A percentile compares a stretch with the other conserved stretches of the same genome.
Evolutionary conservation across 1,140 invertebrate genomes (phyloP).

Genomic region (Ceratoteleas bidentatus): DNA sequence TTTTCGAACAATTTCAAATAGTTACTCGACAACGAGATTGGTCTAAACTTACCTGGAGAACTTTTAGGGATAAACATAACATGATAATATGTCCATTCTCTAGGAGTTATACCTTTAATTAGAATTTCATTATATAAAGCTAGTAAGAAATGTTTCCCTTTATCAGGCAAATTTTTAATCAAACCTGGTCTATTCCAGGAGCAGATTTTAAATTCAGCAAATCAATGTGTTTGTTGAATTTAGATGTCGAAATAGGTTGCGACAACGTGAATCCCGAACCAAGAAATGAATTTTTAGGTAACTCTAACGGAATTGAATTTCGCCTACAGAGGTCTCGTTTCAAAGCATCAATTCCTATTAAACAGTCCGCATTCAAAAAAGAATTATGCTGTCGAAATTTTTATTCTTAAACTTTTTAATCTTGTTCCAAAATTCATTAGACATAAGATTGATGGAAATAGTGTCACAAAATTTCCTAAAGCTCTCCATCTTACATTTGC

Average conservation of each 20-base stretch:
- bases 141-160: not conserved
- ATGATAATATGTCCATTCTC: not conserved
- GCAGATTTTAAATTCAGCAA: conserved; percentile 2
- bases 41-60: not conserved
- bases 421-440: conserved; percentile 8
- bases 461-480: conserved; percentile 5
- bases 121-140: conserved; percentile 21
- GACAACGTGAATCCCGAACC: not conserved
- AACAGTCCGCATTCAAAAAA: not conserved
- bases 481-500: not conserved
- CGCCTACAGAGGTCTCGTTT: not conserved
- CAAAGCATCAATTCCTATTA: not conserved
- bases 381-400: not conserved
- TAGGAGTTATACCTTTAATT: conserved; percentile 3
- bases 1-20: conserved; percentile 19
- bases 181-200: conserved; percentile 34
- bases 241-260: not conserved
- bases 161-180: conserved; percentile 22
- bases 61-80: not conserved
- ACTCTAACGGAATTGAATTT: too few relatives aligned
- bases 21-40: conserved; percentile 8
- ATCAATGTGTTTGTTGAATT: not conserved
- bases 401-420: conserved; percentile 24
- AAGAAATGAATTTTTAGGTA: too few relatives aligned
- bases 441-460: not conserved